Evolutionary conservation across 2,888 invertebrate species (phyloP).

Genomic region (Nomada fucata): DNA sequence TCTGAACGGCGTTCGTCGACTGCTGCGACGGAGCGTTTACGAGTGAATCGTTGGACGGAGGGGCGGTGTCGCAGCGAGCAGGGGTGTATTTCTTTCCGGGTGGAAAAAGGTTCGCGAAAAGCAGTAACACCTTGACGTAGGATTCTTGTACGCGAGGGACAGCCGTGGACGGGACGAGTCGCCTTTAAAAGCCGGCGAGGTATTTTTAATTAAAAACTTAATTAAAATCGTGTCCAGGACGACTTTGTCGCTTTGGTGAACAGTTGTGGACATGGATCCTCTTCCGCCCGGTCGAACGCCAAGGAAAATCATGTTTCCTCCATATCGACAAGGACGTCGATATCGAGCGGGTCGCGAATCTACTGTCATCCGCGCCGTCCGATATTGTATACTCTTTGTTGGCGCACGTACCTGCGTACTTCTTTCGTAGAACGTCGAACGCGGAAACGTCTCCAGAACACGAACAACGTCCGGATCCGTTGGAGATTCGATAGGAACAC

Average conservation of each 20-base stretch:
- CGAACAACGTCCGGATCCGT: no score
- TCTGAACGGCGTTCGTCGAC: slow-evolving; percentile 32
- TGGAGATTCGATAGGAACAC: background rate
- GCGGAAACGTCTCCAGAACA: no score
- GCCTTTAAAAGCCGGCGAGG: slow-evolving; percentile 6
- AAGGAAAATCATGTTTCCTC: no score
- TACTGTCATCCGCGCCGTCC: no score
- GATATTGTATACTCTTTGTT: no score
- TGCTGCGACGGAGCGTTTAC: slow-evolving; percentile 50
- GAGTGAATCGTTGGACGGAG: slow-evolving; percentile 41
- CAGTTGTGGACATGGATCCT: no score
- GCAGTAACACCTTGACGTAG: slow-evolving; percentile 22
- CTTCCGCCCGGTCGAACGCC: no score
- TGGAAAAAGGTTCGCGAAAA: slow-evolving; percentile 17
- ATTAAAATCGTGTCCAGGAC: slow-evolving; percentile 16
- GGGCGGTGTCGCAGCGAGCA: background rate
- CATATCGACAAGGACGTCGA: no score
- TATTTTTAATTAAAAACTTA: slow-evolving; percentile 35
- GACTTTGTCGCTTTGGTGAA: background rate
- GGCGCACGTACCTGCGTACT: no score
- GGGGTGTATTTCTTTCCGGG: slow-evolving; percentile 17
- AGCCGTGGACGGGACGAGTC: background rate
- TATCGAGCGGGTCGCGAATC: no score
- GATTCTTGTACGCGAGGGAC: slow-evolving; percentile 21
- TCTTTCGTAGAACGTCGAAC: no score